Percentiles rank a stretch among this genome's conserved stretches.
Conservation (phyloP, 2,113 vertebrate genomes). For the Psophia crepitans region DNA sequence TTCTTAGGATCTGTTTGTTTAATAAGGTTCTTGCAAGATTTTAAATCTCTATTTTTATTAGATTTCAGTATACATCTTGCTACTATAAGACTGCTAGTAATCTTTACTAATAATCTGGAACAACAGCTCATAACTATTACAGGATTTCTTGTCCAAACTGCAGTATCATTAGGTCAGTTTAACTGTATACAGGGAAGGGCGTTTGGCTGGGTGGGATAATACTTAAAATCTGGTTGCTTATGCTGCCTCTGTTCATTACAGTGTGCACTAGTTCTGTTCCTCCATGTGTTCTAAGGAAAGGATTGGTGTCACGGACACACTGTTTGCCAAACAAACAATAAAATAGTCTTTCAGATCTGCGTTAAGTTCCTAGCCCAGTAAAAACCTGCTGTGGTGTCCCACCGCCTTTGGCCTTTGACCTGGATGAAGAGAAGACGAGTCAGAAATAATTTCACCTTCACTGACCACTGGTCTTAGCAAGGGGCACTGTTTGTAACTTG, state of each 20-base stretch:
- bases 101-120: neutral
- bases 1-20: neutral
- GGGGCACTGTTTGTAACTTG: neutral
- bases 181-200: neutral
- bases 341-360: neutral
- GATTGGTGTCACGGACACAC: neutral
- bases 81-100: neutral
- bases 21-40: neutral
- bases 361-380: neutral
- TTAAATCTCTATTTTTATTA: neutral
- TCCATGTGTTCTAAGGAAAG: neutral
- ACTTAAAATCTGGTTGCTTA: neutral
- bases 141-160: neutral
- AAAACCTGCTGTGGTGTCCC: neutral
- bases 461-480: neutral
- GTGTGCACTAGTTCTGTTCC: neutral
- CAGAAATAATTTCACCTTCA: neutral
- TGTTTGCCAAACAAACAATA: neutral
- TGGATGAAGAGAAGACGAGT: neutral
- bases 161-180: neutral
- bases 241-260: neutral
- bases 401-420: neutral
- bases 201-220: neutral
- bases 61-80: neutral
- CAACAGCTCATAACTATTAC: neutral